Base-by-base conservation (phyloP, 2,797 vertebrate genomes). In the Cryptoblepharus egeriae region DNA sequence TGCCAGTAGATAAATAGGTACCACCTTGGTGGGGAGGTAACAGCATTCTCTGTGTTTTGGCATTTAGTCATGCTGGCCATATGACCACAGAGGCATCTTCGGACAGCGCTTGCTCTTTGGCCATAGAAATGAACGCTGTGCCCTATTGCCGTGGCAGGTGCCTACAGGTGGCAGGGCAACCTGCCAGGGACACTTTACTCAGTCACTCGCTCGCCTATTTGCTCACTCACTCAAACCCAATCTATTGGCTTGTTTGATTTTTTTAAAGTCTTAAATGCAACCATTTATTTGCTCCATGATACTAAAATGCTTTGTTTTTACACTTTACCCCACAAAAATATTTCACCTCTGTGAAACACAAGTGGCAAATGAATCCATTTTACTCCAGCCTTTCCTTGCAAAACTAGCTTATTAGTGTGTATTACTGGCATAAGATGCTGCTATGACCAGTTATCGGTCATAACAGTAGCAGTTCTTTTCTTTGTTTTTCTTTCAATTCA, bases 231-330 rank as follows among this genome's bases (percentile, higher is more conserved):
- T 70, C 83, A 93, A 92, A 91, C 79, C 67, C 79, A 87, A 84
- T 87, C 85, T 85, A 84, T 88, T 90, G 28, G 88, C 75, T 55
- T 61, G 93, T 94, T 95, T 91, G 79, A 90, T 49, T 49, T 49
- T 49, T 49, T 49, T 5, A 8, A 49, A 49, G 45, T 49, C 39
- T 42, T 93, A 95, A 94, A 90, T 93, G 91, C 92, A 94, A 86
- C 84, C 85, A 42, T 88, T 92, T 90, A 85, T 82, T 87, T 26
- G 88, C 89, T 93, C 83, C 24, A 2, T 87, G 75, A 58, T 84
- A 77, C 65, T 84, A 77, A 87, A 80, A 77, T 80, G 77, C 60
- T 92, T 89, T 64, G 45, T 22, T 90, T 73, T 76, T 88, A 85
- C 84, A 63, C 86, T 72, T n/a, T 85, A 71, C 85, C n/a, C 77